Evolutionary conservation across 2,888 invertebrate species (phyloP).

Genomic region (Ariolimax columbianus): DNA sequence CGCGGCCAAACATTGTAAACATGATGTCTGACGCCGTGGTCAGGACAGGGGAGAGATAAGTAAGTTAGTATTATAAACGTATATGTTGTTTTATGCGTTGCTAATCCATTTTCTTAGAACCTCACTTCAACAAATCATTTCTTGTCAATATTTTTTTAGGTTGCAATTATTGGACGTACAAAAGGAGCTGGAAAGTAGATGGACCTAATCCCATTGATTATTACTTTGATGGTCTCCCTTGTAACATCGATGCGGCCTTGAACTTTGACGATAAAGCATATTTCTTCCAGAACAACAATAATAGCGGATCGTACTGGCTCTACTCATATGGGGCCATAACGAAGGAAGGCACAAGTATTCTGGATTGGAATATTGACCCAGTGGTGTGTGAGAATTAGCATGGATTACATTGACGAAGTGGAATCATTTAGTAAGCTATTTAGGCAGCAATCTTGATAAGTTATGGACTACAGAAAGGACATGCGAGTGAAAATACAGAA

Average conservation of each 20-base stretch:
- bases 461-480: too few species aligned
- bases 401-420: neutral
- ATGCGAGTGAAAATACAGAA: too few species aligned
- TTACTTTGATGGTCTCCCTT: conserved; percentile 37
- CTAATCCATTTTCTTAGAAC: neutral
- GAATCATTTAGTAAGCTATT: too few species aligned
- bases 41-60: too few species aligned
- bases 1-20: too few species aligned
- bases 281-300: conserved; percentile 46
- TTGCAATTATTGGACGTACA: conserved; percentile 43
- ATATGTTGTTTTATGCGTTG: too few species aligned
- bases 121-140: neutral
- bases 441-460: too few species aligned
- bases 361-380: conserved; percentile 48
- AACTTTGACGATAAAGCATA: neutral
- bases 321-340: conserved; percentile 10
- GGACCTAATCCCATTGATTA: conserved; percentile 25
- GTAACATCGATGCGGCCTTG: conserved; percentile 45
- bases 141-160: conserved; percentile 7
- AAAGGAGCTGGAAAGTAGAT: neutral
- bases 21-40: too few species aligned
- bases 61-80: too few species aligned
- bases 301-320: conserved; percentile 20
- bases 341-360: neutral
- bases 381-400: conserved; percentile 22